Conservation (phyloP, 2,797 vertebrate species). For the Alfaro cultratus region DNA sequence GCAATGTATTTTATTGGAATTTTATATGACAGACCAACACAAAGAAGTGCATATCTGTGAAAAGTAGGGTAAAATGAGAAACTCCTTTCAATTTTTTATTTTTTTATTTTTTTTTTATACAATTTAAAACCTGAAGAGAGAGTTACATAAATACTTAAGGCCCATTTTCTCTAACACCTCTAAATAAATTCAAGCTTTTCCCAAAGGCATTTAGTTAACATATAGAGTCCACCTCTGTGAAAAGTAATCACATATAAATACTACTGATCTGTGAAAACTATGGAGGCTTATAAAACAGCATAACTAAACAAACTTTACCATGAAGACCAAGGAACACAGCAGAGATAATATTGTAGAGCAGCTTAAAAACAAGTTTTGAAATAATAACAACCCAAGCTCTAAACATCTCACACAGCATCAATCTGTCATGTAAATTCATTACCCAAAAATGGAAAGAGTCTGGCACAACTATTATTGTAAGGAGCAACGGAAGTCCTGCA, state of each 20-base stretch:
- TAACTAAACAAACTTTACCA: background rate
- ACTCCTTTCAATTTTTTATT: background rate
- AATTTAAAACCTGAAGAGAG: background rate
- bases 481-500: background rate
- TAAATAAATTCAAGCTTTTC: background rate
- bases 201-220: no score
- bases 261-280: background rate
- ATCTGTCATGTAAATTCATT: background rate
- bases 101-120: background rate
- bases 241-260: background rate
- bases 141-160: background rate
- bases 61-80: background rate
- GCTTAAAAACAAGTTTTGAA: background rate
- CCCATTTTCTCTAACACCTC: background rate
- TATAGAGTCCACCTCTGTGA: background rate
- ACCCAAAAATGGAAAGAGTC: background rate
- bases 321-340: background rate
- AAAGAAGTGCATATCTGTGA: background rate
- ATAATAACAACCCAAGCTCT: background rate
- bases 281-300: background rate
- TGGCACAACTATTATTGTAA: background rate
- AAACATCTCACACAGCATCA: background rate
- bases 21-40: background rate
- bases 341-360: background rate
- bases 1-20: background rate